A percentile compares a stretch with the other conserved stretches of the same genome.
Evolutionary conservation across 1,140 invertebrate species (phyloP).

Genomic region (Homarus americanus): DNA sequence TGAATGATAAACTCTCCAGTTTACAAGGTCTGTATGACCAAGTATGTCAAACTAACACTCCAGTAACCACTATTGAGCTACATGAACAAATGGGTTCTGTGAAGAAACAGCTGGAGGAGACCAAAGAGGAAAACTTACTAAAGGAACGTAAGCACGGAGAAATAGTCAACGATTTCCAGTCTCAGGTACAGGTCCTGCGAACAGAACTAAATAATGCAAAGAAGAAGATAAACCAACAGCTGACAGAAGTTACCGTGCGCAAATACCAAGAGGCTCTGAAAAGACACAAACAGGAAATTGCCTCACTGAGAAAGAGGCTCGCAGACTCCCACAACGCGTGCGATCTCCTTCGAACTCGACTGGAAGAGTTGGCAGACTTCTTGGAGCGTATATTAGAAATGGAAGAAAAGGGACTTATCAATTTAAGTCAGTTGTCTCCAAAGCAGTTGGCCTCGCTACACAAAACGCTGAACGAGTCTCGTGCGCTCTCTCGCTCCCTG

Average conservation of each 20-base stretch:
- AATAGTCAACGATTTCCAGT: constrained; percentile 30
- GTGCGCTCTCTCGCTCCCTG: constrained; percentile 81
- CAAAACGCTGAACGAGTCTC: constrained; percentile 81
- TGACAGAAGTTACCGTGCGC: constrained; percentile 40
- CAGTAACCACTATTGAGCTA: not conserved
- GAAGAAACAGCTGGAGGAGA: constrained; percentile 12
- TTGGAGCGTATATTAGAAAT: constrained; percentile 85
- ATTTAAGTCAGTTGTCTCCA: constrained; percentile 79
- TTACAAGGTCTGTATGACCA: constrained; percentile 54
- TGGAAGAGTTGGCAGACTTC: constrained; percentile 86
- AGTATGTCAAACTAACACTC: not conserved
- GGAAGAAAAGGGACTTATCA: constrained; percentile 78
- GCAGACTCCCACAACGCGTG: constrained; percentile 84
- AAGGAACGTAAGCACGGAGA: constrained; percentile 11
- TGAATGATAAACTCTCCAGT: constrained; percentile 50
- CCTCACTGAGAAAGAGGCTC: constrained; percentile 72
- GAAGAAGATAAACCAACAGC: constrained; percentile 41
- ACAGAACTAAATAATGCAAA: constrained; percentile 59
- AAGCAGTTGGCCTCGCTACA: constrained; percentile 80
- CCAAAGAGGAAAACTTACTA: constrained; percentile 21
- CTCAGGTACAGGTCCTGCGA: constrained; percentile 45
- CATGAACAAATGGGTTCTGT: not conserved
- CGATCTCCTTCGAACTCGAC: constrained; percentile 82
- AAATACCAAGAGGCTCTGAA: constrained; percentile 71
- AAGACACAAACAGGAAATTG: constrained; percentile 73